Conservation (phyloP, 2,113 vertebrate genomes). For the Oenanthe oenanthe region DNA sequence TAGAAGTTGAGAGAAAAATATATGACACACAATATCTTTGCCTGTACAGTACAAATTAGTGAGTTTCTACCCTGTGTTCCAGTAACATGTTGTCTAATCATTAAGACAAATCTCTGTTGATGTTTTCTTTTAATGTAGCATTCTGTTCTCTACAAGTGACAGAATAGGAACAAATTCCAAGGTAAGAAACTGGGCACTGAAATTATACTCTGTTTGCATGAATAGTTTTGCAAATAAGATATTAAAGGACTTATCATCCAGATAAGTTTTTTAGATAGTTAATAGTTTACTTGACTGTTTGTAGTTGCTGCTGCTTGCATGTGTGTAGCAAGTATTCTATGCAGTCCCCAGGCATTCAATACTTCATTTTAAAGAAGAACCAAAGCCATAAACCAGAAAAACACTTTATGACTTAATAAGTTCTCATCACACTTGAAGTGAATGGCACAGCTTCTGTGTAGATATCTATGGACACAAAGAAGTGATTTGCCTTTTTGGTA, state of each 20-base stretch:
- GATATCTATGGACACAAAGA: background rate
- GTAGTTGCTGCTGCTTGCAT: background rate
- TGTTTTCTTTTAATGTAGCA: slow-evolving; percentile 45
- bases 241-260: slow-evolving; percentile 5
- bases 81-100: background rate
- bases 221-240: slow-evolving; percentile 39
- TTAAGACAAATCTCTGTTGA: slow-evolving; percentile 11
- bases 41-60: slow-evolving; percentile 2
- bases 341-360: background rate
- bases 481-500: background rate
- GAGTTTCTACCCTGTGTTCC: slow-evolving; percentile 7
- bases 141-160: slow-evolving; percentile 42
- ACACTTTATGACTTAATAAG: background rate
- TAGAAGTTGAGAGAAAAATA: slow-evolving; percentile 21
- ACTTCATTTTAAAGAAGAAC: background rate
- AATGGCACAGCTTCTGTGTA: background rate
- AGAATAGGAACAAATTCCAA: slow-evolving; percentile 47
- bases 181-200: slow-evolving; percentile 48
- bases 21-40: background rate
- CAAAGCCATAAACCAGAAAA: background rate
- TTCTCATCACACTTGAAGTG: background rate
- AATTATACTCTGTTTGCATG: background rate
- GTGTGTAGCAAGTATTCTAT: background rate
- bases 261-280: slow-evolving; percentile 48
- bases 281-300: background rate